Evolutionary conservation across 2,113 vertebrate species (phyloP).

Genomic region (Vidua macroura): DNA sequence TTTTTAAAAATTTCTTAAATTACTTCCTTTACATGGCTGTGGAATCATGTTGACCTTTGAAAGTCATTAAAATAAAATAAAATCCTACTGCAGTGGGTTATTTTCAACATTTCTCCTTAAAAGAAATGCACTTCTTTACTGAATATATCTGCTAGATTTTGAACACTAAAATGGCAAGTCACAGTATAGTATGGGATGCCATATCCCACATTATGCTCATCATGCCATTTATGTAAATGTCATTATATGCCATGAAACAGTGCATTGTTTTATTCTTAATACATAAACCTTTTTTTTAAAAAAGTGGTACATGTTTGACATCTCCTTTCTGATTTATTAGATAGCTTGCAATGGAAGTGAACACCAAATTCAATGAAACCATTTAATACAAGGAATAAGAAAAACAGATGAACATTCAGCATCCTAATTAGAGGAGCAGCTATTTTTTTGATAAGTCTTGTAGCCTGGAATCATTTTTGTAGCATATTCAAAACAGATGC

Average conservation of each 20-base stretch:
- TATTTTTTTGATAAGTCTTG: slow-evolving; percentile 10
- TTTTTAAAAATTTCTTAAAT: neutral
- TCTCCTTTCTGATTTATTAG: neutral
- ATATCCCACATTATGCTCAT: neutral
- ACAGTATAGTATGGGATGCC: neutral
- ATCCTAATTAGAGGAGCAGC: neutral
- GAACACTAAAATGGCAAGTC: neutral
- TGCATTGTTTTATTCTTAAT: neutral
- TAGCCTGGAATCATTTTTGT: neutral
- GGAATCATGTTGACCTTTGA: neutral
- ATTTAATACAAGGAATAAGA: neutral
- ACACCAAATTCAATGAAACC: neutral
- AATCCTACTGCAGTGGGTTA: neutral
- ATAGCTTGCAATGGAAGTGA: neutral
- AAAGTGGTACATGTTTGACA: neutral
- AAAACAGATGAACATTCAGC: neutral
- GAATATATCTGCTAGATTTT: neutral
- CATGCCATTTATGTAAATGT: neutral
- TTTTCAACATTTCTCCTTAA: neutral
- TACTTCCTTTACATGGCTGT: neutral
- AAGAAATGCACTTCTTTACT: neutral
- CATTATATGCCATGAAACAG: neutral
- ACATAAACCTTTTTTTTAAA: neutral
- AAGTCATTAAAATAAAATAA: neutral
- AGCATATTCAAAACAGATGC: slow-evolving; percentile 48